These are phyloP conservation scores for Ailurus styani DNA, from an alignment of 2,113 vertebrate genomes.

Conservation along the genomic window DNA sequence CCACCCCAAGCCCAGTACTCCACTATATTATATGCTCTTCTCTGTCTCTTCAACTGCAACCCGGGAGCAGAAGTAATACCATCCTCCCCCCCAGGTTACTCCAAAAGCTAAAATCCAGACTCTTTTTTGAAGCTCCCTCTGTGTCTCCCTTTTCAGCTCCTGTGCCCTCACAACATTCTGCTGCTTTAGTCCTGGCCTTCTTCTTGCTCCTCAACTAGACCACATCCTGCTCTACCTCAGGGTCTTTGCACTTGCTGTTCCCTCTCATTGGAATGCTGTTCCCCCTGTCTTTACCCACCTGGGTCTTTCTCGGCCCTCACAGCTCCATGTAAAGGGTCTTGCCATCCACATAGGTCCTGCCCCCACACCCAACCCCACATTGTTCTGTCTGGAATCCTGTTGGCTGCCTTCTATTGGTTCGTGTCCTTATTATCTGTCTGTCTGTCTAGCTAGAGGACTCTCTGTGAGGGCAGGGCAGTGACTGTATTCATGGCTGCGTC, in stretches of 20 bases:
- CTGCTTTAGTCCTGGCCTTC: accelerated
- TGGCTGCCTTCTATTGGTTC: neutral
- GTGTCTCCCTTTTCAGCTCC: neutral
- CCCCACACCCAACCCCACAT: accelerated
- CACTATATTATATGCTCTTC: neutral
- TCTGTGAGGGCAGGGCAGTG: accelerated
- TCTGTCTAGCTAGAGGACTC: neutral
- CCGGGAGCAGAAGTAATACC: neutral
- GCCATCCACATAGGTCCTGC: too few relatives aligned
- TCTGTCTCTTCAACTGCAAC: neutral
- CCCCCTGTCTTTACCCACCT: neutral
- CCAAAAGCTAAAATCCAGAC: neutral
- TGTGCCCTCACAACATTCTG: accelerated
- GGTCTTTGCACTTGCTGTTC: neutral
- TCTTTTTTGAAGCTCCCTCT: neutral
- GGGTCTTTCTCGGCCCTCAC: neutral
- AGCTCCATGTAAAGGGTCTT: neutral
- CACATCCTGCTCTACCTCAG: neutral
- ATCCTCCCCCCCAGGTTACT: neutral
- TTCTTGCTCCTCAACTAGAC: neutral
- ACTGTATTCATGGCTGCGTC: neutral
- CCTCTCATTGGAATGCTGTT: neutral
- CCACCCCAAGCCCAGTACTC: too few relatives aligned
- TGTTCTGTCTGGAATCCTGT: neutral
- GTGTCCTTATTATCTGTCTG: neutral